phyloP scores from a whole-genome alignment of 2,113 vertebrate species.

The Myocastor coypus region DNA sequence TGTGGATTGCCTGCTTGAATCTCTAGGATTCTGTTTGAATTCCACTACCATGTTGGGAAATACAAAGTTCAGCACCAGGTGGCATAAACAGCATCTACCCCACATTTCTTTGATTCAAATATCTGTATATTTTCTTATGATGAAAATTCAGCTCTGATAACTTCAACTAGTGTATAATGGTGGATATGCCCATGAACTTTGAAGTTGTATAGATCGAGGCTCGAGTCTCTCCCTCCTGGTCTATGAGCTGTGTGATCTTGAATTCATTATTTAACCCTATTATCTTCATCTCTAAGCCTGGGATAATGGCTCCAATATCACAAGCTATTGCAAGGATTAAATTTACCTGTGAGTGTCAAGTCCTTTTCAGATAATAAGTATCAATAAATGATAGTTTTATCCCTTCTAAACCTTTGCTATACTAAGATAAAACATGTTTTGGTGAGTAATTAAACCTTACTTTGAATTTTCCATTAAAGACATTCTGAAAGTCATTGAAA shows the following conservation, averaged over 20 bases:
- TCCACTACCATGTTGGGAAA: neutral
- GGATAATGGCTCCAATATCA: conserved; percentile 40
- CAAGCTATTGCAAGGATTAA: conserved; percentile 53
- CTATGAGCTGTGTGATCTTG: neutral
- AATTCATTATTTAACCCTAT: conserved; percentile 61
- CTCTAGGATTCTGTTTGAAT: neutral
- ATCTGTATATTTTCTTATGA: neutral
- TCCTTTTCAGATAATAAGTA: conserved; percentile 40
- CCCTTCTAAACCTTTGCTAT: conserved; percentile 8
- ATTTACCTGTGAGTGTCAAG: conserved; percentile 56
- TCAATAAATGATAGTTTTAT: conserved; percentile 53
- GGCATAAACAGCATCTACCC: neutral
- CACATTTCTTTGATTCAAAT: neutral
- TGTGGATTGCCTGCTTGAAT: neutral
- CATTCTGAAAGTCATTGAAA: conserved; percentile 35
- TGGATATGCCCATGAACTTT: neutral
- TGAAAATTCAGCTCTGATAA: neutral
- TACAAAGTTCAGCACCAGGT: neutral
- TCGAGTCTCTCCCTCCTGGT: neutral
- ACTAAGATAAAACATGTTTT: conserved; percentile 15
- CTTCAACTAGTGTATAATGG: neutral
- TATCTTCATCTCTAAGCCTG: conserved; percentile 6
- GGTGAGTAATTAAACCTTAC: conserved; percentile 38
- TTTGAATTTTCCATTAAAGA: conserved; percentile 18
- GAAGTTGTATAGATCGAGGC: neutral